Evolutionary conservation across 2,888 invertebrate species (phyloP).

Genomic region (Pedicia rivosa): DNA sequence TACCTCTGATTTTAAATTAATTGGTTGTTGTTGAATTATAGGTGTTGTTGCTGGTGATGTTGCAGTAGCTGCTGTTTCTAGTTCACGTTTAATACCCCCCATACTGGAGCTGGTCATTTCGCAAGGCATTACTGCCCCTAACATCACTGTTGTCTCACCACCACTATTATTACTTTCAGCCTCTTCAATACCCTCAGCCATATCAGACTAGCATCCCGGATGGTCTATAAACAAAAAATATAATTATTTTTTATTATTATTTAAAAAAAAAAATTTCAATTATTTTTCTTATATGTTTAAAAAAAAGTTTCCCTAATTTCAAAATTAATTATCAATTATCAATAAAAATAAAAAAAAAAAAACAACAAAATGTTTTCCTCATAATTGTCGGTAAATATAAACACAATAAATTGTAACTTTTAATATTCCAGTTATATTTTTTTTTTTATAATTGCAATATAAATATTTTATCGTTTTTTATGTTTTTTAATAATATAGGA

Average conservation of each 20-base stretch:
- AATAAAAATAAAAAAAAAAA: too few relatives aligned
- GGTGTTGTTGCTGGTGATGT: conserved; percentile 16
- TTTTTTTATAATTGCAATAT: too few relatives aligned
- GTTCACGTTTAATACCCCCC: conserved; percentile 27
- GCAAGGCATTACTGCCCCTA: conserved; percentile 31
- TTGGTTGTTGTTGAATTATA: conserved; percentile 18
- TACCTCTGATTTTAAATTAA: conserved; percentile 20
- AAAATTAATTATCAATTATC: too few relatives aligned
- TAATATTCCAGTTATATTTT: too few relatives aligned
- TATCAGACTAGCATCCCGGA: conserved; percentile 52
- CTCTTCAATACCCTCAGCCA: conserved; percentile 53
- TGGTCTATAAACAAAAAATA: conserved; percentile 36
- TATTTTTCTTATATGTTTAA: too few relatives aligned
- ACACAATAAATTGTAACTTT: too few relatives aligned
- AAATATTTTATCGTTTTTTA: too few relatives aligned
- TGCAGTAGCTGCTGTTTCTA: conserved; percentile 17
- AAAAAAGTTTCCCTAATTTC: not conserved
- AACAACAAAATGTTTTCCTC: too few relatives aligned
- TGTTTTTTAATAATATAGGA: too few relatives aligned
- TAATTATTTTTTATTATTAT: not conserved
- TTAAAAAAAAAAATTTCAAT: not conserved
- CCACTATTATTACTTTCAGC: conserved; percentile 25
- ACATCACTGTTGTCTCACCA: conserved; percentile 23
- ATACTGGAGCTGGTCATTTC: conserved; percentile 29
- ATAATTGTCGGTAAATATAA: too few relatives aligned